phyloP scores from a whole-genome alignment of 1,140 invertebrate genomes.

The Drosophila lowei region DNA sequence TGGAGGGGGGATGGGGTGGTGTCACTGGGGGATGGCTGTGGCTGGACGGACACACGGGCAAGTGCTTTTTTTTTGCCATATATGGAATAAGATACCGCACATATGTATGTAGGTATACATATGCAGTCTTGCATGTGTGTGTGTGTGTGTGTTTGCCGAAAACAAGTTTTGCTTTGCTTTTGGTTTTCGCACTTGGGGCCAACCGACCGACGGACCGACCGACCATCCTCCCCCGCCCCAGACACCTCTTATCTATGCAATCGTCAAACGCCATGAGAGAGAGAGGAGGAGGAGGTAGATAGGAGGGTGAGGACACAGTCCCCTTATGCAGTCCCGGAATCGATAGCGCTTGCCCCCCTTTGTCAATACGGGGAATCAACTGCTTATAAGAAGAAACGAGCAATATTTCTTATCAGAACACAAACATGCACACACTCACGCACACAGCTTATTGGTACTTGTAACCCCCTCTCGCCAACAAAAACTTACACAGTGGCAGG shows the following conservation, averaged over 20 bases:
- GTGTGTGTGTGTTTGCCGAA: constrained; percentile 8
- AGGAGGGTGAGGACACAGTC: neutral
- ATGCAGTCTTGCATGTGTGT: neutral
- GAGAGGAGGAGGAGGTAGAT: constrained; percentile 1
- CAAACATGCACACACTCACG: constrained; percentile 21
- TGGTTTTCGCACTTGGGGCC: constrained; percentile 30
- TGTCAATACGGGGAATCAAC: constrained; percentile 32
- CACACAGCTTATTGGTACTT: constrained; percentile 10
- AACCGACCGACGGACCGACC: neutral
- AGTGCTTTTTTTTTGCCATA: too few relatives aligned
- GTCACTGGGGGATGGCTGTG: too few relatives aligned
- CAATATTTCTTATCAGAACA: constrained; percentile 49
- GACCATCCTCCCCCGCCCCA: too few relatives aligned
- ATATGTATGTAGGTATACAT: neutral
- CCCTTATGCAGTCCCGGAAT: constrained; percentile 48
- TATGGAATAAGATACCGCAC: too few relatives aligned
- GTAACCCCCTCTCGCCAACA: neutral
- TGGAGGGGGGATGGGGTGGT: neutral
- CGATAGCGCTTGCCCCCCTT: constrained; percentile 64
- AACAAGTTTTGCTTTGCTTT: constrained; percentile 39
- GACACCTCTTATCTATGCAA: constrained; percentile 67
- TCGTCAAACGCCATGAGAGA: constrained; percentile 29
- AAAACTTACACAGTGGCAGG: constrained; percentile 60
- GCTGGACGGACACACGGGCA: too few relatives aligned
- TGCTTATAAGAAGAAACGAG: constrained; percentile 25